Evolutionary conservation across 1,140 invertebrate species (phyloP).

Genomic region (Lithobius niger): DNA sequence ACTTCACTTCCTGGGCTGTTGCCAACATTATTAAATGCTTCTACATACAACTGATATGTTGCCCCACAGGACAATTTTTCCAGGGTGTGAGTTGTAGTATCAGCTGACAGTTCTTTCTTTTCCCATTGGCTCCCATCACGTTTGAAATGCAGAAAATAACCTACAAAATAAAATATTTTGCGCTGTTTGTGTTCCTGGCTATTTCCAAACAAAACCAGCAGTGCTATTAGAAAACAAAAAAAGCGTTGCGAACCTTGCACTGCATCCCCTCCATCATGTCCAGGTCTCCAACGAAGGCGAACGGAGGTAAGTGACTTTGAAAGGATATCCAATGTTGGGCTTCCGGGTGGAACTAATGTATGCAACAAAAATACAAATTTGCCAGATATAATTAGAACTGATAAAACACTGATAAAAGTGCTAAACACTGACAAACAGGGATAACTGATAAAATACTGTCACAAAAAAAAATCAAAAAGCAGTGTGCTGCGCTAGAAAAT

Average conservation of each 20-base stretch:
- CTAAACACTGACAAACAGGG: too few species aligned
- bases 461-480: too few species aligned
- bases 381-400: too few species aligned
- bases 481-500: too few species aligned
- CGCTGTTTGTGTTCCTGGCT: too few species aligned
- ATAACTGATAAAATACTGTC: too few species aligned
- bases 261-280: background rate
- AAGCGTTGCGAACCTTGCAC: background rate
- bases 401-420: too few species aligned
- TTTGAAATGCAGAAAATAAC: background rate
- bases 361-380: too few species aligned
- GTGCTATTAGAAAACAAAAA: background rate
- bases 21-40: background rate
- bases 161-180: too few species aligned
- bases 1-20: background rate
- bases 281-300: background rate
- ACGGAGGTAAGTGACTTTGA: background rate
- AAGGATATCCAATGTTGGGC: background rate
- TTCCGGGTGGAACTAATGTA: background rate
- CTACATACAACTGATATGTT: too few species aligned
- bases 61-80: background rate
- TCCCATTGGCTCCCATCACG: background rate
- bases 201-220: background rate
- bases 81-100: too few species aligned
- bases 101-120: background rate